Percentiles rank a stretch among this genome's conserved stretches.
These are phyloP conservation scores for Desmodus rotundus DNA, from an alignment of 2,113 vertebrate genomes.

Conservation along the genomic window DNA sequence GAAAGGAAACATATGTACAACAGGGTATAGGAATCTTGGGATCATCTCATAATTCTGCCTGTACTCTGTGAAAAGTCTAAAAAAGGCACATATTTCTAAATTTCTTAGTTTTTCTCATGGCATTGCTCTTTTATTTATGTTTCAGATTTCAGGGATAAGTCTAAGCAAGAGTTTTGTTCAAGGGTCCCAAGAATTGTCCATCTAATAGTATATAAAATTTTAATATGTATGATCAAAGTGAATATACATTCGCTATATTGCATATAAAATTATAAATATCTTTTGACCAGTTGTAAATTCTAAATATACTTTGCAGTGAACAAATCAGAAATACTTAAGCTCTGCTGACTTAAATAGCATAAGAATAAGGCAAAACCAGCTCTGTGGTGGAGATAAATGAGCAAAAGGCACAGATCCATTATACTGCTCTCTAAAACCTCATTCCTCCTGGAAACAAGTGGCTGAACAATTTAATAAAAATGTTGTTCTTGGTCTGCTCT, in stretches of 20 bases:
- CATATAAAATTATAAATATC: conserved; percentile 1
- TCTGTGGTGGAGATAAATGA: neutral
- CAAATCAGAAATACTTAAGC: neutral
- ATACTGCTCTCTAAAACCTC: neutral
- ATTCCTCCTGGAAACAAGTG: neutral
- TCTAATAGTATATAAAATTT: neutral
- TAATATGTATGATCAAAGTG: neutral
- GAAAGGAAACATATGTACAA: neutral
- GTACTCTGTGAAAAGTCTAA: neutral
- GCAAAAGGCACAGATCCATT: neutral
- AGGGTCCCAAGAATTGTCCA: neutral
- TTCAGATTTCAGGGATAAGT: neutral
- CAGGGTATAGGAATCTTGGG: neutral
- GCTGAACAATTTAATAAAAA: neutral
- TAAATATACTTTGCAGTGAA: neutral
- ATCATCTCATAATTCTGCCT: neutral
- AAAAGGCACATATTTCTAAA: neutral
- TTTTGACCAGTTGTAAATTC: neutral
- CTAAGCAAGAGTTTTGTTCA: neutral
- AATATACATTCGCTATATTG: neutral
- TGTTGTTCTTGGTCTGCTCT: neutral
- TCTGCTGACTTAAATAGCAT: neutral
- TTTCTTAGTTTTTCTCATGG: neutral
- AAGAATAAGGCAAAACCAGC: neutral
- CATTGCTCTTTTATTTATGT: neutral